Base-by-base conservation (phyloP, 2,113 vertebrate genomes). In the Zapornia atra region DNA sequence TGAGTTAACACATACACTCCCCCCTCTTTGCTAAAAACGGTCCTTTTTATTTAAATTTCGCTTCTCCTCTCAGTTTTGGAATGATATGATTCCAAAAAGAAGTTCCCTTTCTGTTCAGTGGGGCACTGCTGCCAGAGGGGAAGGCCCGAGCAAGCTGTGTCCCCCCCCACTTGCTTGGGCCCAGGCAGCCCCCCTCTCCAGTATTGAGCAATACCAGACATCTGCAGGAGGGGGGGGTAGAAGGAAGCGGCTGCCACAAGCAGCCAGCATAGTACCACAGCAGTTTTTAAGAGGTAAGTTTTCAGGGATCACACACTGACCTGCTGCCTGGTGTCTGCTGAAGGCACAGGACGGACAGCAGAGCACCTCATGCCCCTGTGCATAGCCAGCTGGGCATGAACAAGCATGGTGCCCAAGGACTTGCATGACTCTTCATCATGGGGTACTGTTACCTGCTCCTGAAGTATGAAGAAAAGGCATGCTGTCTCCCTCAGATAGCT, bases 11-110 rank as follows among this genome's bases (percentile, higher is more conserved):
- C 44, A 46, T 46, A 46, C 51, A 65, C 33, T 13, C 24, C n/a
- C 18, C 18, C n/a, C 15, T 25, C 31, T 88, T 56, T 48, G 34
- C 29, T 71, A 20, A 88, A 92, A 94, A 0, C 48, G 24, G 11
- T 22, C 64, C 6, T 75, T 92, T 88, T 42, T 11, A 73, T 50
- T 82, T 56, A 86, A 92, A 53, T 94, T 93, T 81, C 16, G 0
- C 90, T 97, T 96, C 96, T 90, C 63, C 93, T 95, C 92, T 95
- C 90, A 33, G 76, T 96, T 97, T 92, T 96, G 85, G 71, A 48
- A 80, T 93, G 60, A 90, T 20, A 31, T 0, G 1, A 85, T 83
- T 86, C 85, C 85, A 90, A 46, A 48, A 24, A 81, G 76, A 44
- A 53, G 88, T 96, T 96, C 92, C 22, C 14, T 38, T 38, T 63